phyloP scores from a whole-genome alignment of 2,888 invertebrate genomes.

The Diadegma fenestrale region DNA sequence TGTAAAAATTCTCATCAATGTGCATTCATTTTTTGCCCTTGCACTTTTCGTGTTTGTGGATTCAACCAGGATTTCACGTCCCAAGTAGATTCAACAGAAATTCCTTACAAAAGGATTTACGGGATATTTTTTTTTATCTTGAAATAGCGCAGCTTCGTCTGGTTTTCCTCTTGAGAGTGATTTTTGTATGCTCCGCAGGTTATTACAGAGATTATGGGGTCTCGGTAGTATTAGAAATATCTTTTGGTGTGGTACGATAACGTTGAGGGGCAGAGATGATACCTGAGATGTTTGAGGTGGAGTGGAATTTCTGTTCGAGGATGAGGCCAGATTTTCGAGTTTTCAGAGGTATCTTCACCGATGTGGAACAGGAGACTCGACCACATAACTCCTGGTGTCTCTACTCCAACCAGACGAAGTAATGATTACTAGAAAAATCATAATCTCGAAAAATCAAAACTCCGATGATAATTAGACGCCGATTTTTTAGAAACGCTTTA shows the following conservation, averaged over 20 bases:
- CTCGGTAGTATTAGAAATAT: not conserved
- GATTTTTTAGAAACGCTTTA: not conserved
- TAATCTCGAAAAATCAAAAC: not conserved
- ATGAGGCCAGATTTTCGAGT: conserved; percentile 12
- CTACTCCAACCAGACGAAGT: not conserved
- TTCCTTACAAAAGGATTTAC: too few relatives aligned
- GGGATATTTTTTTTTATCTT: not conserved
- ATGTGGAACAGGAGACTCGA: conserved; percentile 17
- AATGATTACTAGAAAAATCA: not conserved
- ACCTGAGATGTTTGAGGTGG: conserved; percentile 1
- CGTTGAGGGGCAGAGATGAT: not conserved
- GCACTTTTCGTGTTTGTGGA: too few relatives aligned
- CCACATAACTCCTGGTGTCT: not conserved
- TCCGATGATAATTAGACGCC: not conserved
- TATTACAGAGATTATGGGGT: not conserved
- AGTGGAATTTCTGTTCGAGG: conserved; percentile 27
- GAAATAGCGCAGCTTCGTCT: not conserved
- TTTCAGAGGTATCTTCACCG: not conserved
- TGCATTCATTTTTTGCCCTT: not conserved
- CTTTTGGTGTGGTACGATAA: not conserved
- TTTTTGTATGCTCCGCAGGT: not conserved
- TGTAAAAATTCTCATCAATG: not conserved
- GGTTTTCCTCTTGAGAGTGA: not conserved
- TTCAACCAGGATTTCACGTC: too few relatives aligned
- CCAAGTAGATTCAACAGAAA: too few relatives aligned